These are phyloP conservation scores for Seriola quinqueradiata DNA, from an alignment of 2,113 vertebrate species.

Conservation along the genomic window DNA sequence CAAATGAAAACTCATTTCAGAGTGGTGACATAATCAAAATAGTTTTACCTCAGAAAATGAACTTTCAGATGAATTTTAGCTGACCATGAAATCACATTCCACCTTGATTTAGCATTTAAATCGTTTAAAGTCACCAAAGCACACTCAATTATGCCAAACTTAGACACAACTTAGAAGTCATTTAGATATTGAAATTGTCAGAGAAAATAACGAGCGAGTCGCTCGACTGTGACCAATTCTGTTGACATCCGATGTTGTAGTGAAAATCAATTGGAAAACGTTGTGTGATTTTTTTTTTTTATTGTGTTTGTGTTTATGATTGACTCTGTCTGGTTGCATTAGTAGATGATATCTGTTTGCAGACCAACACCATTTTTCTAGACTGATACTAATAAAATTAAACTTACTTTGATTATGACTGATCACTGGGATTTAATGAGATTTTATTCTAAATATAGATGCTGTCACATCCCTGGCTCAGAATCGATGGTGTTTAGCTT, in stretches of 20 bases:
- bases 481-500: not conserved
- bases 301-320: no score
- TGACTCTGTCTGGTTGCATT: constrained; percentile 24
- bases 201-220: constrained; percentile 45
- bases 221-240: constrained; percentile 40
- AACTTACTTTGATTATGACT: constrained; percentile 25
- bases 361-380: not conserved
- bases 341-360: constrained; percentile 10
- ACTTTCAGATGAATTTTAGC: constrained; percentile 57
- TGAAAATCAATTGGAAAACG: constrained; percentile 35
- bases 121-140: constrained; percentile 47
- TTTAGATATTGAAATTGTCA: constrained; percentile 54
- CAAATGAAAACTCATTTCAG: constrained; percentile 47
- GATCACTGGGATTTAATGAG: constrained; percentile 24
- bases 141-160: constrained; percentile 39
- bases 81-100: constrained; percentile 59
- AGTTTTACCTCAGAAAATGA: constrained; percentile 51
- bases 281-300: not conserved
- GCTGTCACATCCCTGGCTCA: not conserved
- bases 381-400: constrained; percentile 19
- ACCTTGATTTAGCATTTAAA: constrained; percentile 66
- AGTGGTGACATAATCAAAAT: constrained; percentile 34
- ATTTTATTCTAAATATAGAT: constrained; percentile 35
- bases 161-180: constrained; percentile 20
- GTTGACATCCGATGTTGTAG: not conserved